phyloP scores from a whole-genome alignment of 2,888 invertebrate species.

The Isoperla grammatica region DNA sequence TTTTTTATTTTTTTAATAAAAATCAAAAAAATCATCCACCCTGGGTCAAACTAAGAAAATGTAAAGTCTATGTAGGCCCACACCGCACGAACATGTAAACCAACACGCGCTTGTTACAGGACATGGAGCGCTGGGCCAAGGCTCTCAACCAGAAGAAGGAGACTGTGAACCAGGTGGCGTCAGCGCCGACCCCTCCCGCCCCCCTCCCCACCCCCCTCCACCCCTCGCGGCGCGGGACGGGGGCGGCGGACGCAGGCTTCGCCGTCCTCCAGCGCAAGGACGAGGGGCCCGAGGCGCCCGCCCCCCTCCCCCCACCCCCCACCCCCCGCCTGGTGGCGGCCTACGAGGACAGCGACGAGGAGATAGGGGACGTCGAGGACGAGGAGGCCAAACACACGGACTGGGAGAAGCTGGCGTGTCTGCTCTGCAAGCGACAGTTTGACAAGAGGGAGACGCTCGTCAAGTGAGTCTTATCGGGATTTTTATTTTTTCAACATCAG shows the following conservation, averaged over 20 bases:
- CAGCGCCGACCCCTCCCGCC: too few relatives aligned
- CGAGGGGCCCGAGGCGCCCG: not conserved
- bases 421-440: slow-evolving; percentile 93
- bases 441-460: slow-evolving; percentile 80
- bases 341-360: slow-evolving; percentile 68
- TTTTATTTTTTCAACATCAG: too few relatives aligned
- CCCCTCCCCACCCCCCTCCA: slow-evolving; percentile 47
- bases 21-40: too few relatives aligned
- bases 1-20: too few relatives aligned
- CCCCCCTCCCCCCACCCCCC: not conserved
- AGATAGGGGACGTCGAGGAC: slow-evolving; percentile 58
- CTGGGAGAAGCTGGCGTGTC: slow-evolving; percentile 84
- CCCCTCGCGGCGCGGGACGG: slow-evolving; percentile 46
- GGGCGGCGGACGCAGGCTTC: slow-evolving; percentile 89
- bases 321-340: slow-evolving; percentile 60
- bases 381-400: slow-evolving; percentile 58
- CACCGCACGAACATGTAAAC: too few relatives aligned
- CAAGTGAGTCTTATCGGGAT: slow-evolving; percentile 40
- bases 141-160: slow-evolving; percentile 95
- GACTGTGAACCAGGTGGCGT: slow-evolving; percentile 45
- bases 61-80: too few relatives aligned
- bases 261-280: slow-evolving; percentile 80
- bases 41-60: too few relatives aligned
- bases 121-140: slow-evolving; percentile 94
- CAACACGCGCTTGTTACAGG: too few relatives aligned